Base-by-base conservation (phyloP, 2,888 invertebrate genomes). In the Eutolmus rufibarbis region DNA sequence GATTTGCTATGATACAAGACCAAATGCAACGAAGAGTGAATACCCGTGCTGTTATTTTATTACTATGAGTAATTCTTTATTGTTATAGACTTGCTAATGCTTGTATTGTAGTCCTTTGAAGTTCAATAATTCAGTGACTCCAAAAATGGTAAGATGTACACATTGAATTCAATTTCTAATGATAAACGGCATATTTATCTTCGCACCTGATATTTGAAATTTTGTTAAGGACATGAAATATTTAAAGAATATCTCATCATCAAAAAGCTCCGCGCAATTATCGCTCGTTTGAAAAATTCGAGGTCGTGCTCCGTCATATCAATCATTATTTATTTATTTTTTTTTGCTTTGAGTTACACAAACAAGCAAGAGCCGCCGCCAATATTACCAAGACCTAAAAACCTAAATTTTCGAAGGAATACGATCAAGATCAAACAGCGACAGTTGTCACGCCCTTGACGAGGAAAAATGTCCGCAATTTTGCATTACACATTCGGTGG, bases 351-450 rank as follows among this genome's bases (percentile, higher is more conserved):
- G 34, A 56, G 16, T 81, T 81, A 31, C 56, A 56, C 56, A 81
- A 81, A 81, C 56, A 81, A 51, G n/a, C 79, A 46, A 56, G 14
- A 86, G 16, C 46, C 43, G 79, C 37, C 74, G 16, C 37, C 51
- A 19, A 0, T 74, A 66, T 82, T 82, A 37, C 88, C 88, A 86
- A 88, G 88, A 86, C 88, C 88, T 76, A 74, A 56, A 88, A 86
- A 82, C 88, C 86, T 66, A 51, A 88, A 76, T 88, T 76, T 76
- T 51, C 57, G 57, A 82, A 76, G 76, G 79, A 82, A 74, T 56
- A 88, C 37, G 82, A 81, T 88, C 88, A 88, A 88, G 88, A 86
- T 88, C 88, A 86, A 82, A 86, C 46, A 4, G 16, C 74, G 86
- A 43, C 51, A 76, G 86, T 34, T 86, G 86, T 78, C 31, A 77